These are phyloP conservation scores for Hyphantria cunea DNA, from an alignment of 1,140 invertebrate species.

Conservation along the genomic window DNA sequence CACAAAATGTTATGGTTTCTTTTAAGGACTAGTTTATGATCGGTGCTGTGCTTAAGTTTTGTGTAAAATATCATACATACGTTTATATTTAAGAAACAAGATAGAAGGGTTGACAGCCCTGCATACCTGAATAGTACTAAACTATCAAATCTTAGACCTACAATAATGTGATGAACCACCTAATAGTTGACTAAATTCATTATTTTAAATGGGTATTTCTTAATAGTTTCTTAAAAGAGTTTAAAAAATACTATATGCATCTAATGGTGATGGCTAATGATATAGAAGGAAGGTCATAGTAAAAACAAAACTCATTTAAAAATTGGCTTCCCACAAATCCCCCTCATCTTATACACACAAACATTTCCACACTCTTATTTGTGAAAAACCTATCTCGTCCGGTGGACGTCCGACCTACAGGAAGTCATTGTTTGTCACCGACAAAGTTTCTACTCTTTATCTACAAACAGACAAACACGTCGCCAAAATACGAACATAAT, in stretches of 20 bases:
- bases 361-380: conserved; percentile 14
- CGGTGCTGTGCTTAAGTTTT: background rate
- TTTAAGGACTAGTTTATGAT: conserved; percentile 4
- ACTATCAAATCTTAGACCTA: too few species aligned
- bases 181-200: too few species aligned
- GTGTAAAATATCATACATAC: background rate
- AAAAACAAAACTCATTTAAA: background rate
- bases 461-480: conserved; percentile 47
- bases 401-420: conserved; percentile 47
- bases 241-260: too few species aligned
- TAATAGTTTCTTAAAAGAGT: too few species aligned
- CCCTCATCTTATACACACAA: background rate
- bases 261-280: too few species aligned
- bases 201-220: too few species aligned
- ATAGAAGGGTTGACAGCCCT: too few species aligned
- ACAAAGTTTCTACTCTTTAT: conserved; percentile 52
- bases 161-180: too few species aligned
- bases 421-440: conserved; percentile 70
- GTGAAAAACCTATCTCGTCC: conserved; percentile 26
- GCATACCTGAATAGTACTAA: too few species aligned
- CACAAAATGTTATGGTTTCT: conserved; percentile 12
- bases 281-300: too few species aligned
- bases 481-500: conserved; percentile 56
- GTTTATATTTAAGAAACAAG: too few species aligned
- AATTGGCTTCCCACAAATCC: background rate